Conservation (phyloP, 2,888 invertebrate species). For the Bursaphelenchus okinawaensis region DNA sequence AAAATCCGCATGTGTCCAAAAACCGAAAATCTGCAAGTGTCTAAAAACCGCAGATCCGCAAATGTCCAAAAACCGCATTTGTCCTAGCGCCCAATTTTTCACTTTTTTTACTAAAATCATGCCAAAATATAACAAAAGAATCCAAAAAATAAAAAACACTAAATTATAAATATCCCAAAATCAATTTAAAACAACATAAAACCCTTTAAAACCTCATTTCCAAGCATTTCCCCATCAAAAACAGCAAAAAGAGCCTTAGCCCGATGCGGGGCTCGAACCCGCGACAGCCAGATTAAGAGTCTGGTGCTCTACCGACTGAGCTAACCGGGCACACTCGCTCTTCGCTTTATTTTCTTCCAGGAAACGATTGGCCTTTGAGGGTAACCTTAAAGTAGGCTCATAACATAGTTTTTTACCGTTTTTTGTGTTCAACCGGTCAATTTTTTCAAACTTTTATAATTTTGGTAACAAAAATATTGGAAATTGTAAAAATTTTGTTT, state of each 20-base stretch:
- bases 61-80: no score
- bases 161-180: no score
- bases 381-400: not conserved
- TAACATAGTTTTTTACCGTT: not conserved
- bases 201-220: not conserved
- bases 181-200: not conserved
- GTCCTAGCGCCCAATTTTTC: no score
- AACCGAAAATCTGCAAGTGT: no score
- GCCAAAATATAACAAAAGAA: no score
- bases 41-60: no score
- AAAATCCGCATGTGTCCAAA: no score
- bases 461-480: not conserved
- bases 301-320: conserved; percentile 55
- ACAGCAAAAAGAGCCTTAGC: conserved; percentile 20
- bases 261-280: conserved; percentile 51
- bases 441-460: not conserved
- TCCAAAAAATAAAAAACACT: no score
- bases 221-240: not conserved
- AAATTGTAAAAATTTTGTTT: not conserved
- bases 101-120: no score
- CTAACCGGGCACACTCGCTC: conserved; percentile 35
- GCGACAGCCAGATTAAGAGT: conserved; percentile 53
- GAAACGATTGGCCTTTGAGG: not conserved
- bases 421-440: not conserved
- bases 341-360: not conserved